Conservation (phyloP, 2,797 vertebrate species). For the Streptopelia turtur region DNA sequence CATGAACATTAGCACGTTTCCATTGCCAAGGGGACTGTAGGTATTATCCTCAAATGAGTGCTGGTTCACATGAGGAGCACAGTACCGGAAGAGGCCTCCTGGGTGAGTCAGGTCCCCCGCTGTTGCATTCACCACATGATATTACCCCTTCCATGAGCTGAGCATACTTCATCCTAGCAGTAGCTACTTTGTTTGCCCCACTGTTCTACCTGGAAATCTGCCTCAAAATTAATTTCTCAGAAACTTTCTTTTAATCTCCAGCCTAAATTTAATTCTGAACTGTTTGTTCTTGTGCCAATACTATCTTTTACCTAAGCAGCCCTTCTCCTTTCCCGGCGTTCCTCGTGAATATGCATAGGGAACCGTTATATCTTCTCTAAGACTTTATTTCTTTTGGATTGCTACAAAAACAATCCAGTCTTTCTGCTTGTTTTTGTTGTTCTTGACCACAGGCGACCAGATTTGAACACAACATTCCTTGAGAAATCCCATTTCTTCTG, state of each 20-base stretch:
- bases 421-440: not conserved
- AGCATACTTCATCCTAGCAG: not conserved
- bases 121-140: not conserved
- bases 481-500: not conserved
- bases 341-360: rapidly evolving
- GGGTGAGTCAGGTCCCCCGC: not conserved
- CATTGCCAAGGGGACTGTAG: not conserved
- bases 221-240: not conserved
- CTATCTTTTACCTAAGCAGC: not conserved
- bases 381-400: not conserved
- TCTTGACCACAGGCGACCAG: not conserved
- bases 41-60: not conserved
- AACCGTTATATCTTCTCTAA: not conserved
- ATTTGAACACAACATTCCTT: not conserved
- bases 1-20: not conserved
- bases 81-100: not conserved
- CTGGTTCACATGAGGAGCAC: not conserved
- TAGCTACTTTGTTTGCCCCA: not conserved
- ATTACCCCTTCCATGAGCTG: not conserved
- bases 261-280: not conserved
- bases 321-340: not conserved
- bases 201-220: not conserved
- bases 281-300: not conserved
- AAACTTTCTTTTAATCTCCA: not conserved
- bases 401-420: not conserved